Evolutionary conservation across 2,888 invertebrate genomes (phyloP).

Genomic region (Troides aeacus): DNA sequence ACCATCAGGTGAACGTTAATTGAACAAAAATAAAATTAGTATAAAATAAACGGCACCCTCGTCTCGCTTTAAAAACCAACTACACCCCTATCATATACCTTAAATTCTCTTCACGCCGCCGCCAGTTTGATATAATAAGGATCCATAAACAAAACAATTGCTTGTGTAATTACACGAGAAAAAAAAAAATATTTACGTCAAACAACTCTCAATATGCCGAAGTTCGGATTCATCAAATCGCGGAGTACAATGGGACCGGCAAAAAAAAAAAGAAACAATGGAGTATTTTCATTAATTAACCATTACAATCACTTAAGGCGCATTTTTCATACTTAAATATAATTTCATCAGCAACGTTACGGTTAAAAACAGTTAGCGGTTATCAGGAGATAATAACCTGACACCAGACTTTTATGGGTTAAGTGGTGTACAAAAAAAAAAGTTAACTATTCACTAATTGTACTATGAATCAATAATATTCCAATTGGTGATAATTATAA

Average conservation of each 20-base stretch:
- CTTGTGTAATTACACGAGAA: too few relatives aligned
- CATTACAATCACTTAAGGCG: background rate
- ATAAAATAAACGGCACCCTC: too few relatives aligned
- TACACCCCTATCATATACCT: too few relatives aligned
- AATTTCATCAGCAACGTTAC: background rate
- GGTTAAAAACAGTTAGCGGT: background rate
- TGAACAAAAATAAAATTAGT: too few relatives aligned
- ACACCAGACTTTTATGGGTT: background rate
- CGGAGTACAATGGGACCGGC: background rate
- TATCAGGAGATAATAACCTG: background rate
- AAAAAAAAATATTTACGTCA: too few relatives aligned
- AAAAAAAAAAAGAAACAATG: slow-evolving; percentile 1
- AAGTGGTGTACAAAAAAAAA: slow-evolving; percentile 5
- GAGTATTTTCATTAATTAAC: background rate
- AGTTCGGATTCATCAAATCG: too few relatives aligned
- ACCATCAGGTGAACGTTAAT: too few relatives aligned
- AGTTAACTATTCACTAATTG: slow-evolving; percentile 8
- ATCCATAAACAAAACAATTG: too few relatives aligned
- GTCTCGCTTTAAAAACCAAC: too few relatives aligned
- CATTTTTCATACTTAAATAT: background rate
- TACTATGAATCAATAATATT: slow-evolving; percentile 1
- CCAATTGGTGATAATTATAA: slow-evolving; percentile 7
- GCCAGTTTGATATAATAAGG: too few relatives aligned
- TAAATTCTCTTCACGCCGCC: too few relatives aligned
- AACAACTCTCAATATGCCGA: too few relatives aligned